Base-by-base conservation (phyloP, 2,888 invertebrate species). In the Harpalus rubripes region DNA sequence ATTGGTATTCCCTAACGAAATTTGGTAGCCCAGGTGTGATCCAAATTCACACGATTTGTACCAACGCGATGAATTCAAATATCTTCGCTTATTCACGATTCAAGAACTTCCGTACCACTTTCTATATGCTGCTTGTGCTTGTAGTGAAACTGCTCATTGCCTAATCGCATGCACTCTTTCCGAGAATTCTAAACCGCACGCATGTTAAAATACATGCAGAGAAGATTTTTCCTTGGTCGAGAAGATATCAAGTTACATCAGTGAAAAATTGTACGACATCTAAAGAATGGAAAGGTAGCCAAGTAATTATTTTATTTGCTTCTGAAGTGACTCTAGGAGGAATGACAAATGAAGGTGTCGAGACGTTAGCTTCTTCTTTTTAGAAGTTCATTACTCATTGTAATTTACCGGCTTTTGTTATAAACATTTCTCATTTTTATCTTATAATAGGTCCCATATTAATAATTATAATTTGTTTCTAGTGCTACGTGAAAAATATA, bases 71-170 rank as follows among this genome's bases (percentile, higher is more conserved):
- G 76, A 76, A 76, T 76, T 76, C 76, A 18, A 76, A 76, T 76
- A 39, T 44, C 56, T 41, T 16, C 32, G 32, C 32, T 80, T 59
- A 80, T 80, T 80, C 80, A 80, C 80, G 80, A 80, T 18, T 10
- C 39, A 59, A 80, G 80, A 80, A 80, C 80, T 80, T 80, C 80
- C 80, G 80, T 80, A 80, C 26, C 41, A 80, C 80, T 80, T 80
- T 80, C 80, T 80, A 80, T 32, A 32, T 6, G 5, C 32, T 32
- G 22, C 32, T 32, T 32, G 32, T 52, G 44, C 44, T 52, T 80
- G 61, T 39, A 80, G 80, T 59, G 80, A 80, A 80, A 80, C 80
- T 22, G 56, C 44, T 22, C 76, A 72, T 76, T 76, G 76, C 76
- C 76, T 26, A 76, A 76, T 76, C 44, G 32, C 68, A 72, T 26